Base-by-base conservation (phyloP, 2,113 vertebrate genomes). In the Cynopterus brachyotis region DNA sequence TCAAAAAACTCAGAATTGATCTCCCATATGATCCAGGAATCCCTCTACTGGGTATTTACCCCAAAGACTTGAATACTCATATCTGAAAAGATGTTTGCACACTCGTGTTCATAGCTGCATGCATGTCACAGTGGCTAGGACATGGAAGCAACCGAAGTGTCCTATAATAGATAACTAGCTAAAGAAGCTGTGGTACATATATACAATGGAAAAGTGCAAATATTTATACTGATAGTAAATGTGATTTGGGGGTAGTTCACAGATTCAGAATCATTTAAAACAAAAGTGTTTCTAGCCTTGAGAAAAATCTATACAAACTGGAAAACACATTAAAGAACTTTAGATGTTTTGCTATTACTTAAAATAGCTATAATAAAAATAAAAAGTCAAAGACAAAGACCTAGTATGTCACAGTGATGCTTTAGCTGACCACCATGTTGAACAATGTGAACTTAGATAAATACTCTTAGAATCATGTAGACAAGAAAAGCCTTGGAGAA, bases 341-440 rank as follows among this genome's bases (percentile, higher is more conserved):
- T 37, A 88, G 78, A n/a, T 64, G 47, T 16, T 92, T 84, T 84
- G 28, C 78, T 94, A 28, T 89, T 72, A 53, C 9, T 40, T 79
- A 66, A 92, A 47, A 79, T 15, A 79, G 45, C 70, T 89, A 47
- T 89, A 87, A 87, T 70, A 47, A 84, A 88, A 89, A 57, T 72
- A 60, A 55, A 67, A 88, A 28, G n/a, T 42, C 35, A 88, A 92
- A 82, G 60, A 12, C 3, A 9, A 88, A 95, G 32, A 89, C 32
- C 37, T 70, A 59, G 40, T 83, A 50, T 64, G 9, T 19, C 35
- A 82, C 37, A 42, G 67, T 59, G 92, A 66, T 9, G 32, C 47
- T 72, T 79, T 17, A 2, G 40, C 26, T 78, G 78, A 93, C 19
- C 12, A 24, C 42, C 24, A 22, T 42, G 53, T 53, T 45, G 69